These are phyloP conservation scores for Drosophila albomicans DNA, from an alignment of 1,140 invertebrate species.

Conservation along the genomic window DNA sequence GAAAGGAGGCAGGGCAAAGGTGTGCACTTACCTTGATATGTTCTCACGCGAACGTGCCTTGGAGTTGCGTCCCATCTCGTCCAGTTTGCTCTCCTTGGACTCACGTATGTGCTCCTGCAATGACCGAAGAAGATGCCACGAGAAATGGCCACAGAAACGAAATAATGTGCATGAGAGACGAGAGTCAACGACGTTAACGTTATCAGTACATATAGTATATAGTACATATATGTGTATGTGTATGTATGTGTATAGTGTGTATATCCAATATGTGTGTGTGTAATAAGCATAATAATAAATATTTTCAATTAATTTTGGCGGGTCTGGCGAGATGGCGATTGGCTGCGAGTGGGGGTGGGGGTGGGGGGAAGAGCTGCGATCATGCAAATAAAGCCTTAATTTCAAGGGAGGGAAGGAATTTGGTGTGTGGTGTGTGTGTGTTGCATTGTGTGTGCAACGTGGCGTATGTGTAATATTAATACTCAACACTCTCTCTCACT, in stretches of 20 bases:
- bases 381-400: slow-evolving; percentile 2
- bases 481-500: slow-evolving; percentile 11
- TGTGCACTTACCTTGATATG: slow-evolving; percentile 76
- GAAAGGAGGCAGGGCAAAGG: neutral
- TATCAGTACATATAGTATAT: too few relatives aligned
- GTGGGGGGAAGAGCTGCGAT: neutral
- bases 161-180: slow-evolving; percentile 36
- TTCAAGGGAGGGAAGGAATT: neutral
- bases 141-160: slow-evolving; percentile 28
- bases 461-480: slow-evolving; percentile 46
- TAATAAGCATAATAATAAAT: slow-evolving; percentile 73
- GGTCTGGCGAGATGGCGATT: slow-evolving; percentile 2
- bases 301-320: slow-evolving; percentile 71
- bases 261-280: slow-evolving; percentile 41
- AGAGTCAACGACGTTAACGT: neutral
- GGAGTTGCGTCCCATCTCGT: slow-evolving; percentile 88
- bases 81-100: slow-evolving; percentile 91
- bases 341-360: neutral
- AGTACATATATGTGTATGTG: slow-evolving; percentile 9
- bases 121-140: slow-evolving; percentile 26
- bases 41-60: slow-evolving; percentile 83
- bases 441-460: slow-evolving; percentile 14
- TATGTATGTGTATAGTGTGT: neutral
- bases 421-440: neutral
- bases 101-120: slow-evolving; percentile 91